These are phyloP conservation scores for Sciurus vulgaris DNA, from an alignment of 2,797 vertebrate genomes.

Conservation along the genomic window DNA sequence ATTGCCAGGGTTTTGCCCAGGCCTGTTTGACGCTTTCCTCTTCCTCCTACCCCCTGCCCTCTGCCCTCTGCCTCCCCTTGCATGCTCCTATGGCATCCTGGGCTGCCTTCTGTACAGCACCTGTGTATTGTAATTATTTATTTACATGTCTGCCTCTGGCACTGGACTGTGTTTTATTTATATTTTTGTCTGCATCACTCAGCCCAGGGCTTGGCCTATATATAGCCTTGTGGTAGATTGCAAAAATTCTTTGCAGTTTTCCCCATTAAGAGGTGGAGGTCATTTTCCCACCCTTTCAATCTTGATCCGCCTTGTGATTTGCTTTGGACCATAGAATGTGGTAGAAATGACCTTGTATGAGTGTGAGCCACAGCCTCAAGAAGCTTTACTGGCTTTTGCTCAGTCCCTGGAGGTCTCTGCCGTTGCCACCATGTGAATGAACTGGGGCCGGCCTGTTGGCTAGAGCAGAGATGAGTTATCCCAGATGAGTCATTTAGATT, in stretches of 20 bases:
- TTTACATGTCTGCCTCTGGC: conserved; percentile 17
- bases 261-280: not conserved
- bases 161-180: not conserved
- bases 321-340: not conserved
- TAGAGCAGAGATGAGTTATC: not conserved
- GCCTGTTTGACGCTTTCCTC: not conserved
- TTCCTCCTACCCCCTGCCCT: not conserved
- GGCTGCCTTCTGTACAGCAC: not conserved
- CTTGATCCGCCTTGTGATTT: not conserved
- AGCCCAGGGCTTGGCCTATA: not conserved
- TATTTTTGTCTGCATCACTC: conserved; percentile 26
- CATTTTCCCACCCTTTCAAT: not conserved
- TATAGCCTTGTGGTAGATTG: not conserved
- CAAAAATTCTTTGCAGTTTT: not conserved
- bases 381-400: not conserved
- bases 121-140: not conserved
- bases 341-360: not conserved
- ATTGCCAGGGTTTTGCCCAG: not conserved
- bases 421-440: not conserved
- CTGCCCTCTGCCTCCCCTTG: accelerated
- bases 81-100: accelerated
- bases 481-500: not conserved
- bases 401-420: not conserved
- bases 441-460: not conserved
- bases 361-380: not conserved